phyloP scores from a whole-genome alignment of 2,888 invertebrate genomes.

The Agrenia bidenticulata region DNA sequence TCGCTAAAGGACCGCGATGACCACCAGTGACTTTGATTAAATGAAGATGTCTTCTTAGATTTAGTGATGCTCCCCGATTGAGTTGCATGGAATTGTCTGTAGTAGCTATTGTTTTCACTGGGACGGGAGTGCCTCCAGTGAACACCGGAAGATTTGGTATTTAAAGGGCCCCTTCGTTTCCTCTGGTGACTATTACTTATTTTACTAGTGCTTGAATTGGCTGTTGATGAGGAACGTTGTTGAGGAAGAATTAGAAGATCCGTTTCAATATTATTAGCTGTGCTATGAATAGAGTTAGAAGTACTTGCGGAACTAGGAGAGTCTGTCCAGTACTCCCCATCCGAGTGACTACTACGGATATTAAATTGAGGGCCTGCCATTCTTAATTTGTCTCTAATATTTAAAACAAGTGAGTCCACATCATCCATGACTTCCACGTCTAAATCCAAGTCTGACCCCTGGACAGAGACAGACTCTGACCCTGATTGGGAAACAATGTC shows the following conservation, averaged over 20 bases:
- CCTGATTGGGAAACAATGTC: slow-evolving; percentile 42
- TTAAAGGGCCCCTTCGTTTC: slow-evolving; percentile 11
- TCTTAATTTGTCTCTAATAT: slow-evolving; percentile 49
- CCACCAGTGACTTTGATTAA: slow-evolving; percentile 44
- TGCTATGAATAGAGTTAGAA: slow-evolving; percentile 24
- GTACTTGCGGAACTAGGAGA: slow-evolving; percentile 28
- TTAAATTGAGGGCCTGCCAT: slow-evolving; percentile 40
- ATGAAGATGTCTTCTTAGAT: slow-evolving; percentile 26
- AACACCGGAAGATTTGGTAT: slow-evolving; percentile 8
- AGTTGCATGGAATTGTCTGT: slow-evolving; percentile 35
- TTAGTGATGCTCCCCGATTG: slow-evolving; percentile 44
- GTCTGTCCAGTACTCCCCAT: slow-evolving; percentile 16
- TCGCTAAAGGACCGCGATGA: slow-evolving; percentile 29
- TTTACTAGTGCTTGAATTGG: slow-evolving; percentile 14
- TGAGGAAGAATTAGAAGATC: slow-evolving; percentile 21
- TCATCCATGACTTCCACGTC: slow-evolving; percentile 47
- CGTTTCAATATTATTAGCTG: slow-evolving; percentile 6
- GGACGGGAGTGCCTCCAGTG: slow-evolving; percentile 17
- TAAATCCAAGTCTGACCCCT: slow-evolving; percentile 43
- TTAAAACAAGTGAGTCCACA: slow-evolving; percentile 48
- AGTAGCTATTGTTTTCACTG: slow-evolving; percentile 31
- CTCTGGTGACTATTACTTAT: not conserved
- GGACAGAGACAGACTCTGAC: slow-evolving; percentile 40
- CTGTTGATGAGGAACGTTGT: slow-evolving; percentile 14
- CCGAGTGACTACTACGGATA: slow-evolving; percentile 28